Evolutionary conservation across 1,140 invertebrate species (phyloP).

Genomic region (Pachypeltis micranthus): DNA sequence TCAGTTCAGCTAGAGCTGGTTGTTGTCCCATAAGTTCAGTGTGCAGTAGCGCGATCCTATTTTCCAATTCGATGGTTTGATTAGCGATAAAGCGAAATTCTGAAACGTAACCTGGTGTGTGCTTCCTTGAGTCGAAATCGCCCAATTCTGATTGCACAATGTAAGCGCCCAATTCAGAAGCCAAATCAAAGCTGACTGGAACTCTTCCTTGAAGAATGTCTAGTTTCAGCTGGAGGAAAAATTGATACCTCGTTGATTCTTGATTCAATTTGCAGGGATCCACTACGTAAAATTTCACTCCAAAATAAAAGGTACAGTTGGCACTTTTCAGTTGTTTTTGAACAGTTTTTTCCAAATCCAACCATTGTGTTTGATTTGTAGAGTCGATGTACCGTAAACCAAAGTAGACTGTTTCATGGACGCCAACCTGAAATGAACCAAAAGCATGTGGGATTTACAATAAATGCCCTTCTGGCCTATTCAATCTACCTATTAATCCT

Average conservation of each 20-base stretch:
- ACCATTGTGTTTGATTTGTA: constrained; percentile 85
- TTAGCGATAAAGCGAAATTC: constrained; percentile 93
- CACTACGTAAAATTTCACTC: constrained; percentile 96
- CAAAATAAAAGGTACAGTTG: constrained; percentile 85
- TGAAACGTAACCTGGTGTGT: constrained; percentile 84
- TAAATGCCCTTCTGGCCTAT: constrained; percentile 72
- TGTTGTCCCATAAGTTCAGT: constrained; percentile 64
- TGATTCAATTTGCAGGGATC: constrained; percentile 92
- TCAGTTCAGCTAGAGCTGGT: constrained; percentile 55
- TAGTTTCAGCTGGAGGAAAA: constrained; percentile 90
- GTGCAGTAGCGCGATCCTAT: constrained; percentile 77
- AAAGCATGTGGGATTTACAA: constrained; percentile 75
- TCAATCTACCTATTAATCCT: constrained; percentile 38
- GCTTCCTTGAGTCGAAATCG: constrained; percentile 83
- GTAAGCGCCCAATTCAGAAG: constrained; percentile 84
- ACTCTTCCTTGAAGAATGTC: constrained; percentile 84
- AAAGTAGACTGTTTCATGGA: constrained; percentile 86
- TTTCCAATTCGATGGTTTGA: constrained; percentile 83
- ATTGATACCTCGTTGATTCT: constrained; percentile 92
- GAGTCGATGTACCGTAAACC: constrained; percentile 78
- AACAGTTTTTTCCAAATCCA: constrained; percentile 73
- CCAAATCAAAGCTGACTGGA: constrained; percentile 73
- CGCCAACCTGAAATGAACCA: constrained; percentile 71
- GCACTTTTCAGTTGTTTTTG: constrained; percentile 61
- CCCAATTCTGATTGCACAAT: constrained; percentile 96